A percentile compares a stretch with the other conserved stretches of the same genome.
Conservation (phyloP, 2,888 invertebrate genomes). For the Scaptomyza cyrtandrae region DNA sequence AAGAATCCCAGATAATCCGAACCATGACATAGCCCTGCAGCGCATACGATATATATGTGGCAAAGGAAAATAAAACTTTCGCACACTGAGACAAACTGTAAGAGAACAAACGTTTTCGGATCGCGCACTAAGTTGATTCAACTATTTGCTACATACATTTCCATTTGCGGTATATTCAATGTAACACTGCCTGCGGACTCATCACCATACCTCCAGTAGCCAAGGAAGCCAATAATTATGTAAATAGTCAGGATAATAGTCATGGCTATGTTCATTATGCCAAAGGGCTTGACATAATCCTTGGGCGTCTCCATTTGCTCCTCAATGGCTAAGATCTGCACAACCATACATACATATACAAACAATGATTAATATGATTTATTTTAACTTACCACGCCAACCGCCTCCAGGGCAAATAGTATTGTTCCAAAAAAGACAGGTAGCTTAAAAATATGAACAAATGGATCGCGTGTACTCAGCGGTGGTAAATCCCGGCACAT, state of each 20-base stretch:
- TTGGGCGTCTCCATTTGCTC: slow-evolving; percentile 97
- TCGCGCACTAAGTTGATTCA: not conserved
- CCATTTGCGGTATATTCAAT: slow-evolving; percentile 91
- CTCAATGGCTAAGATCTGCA: slow-evolving; percentile 96
- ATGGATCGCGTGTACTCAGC: slow-evolving; percentile 83
- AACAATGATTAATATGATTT: not conserved
- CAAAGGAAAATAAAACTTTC: slow-evolving; percentile 92
- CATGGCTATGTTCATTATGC: slow-evolving; percentile 96
- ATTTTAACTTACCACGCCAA: slow-evolving; percentile 89
- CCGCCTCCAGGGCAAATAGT: slow-evolving; percentile 95
- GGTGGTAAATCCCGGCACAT: slow-evolving; percentile 88
- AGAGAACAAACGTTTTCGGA: not conserved
- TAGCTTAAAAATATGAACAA: slow-evolving; percentile 86
- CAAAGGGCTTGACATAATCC: slow-evolving; percentile 94
- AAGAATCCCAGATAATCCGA: slow-evolving; percentile 93
- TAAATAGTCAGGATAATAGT: slow-evolving; percentile 93
- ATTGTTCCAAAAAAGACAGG: slow-evolving; percentile 97
- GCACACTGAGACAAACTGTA: slow-evolving; percentile 90
- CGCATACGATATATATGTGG: slow-evolving; percentile 97
- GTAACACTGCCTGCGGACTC: slow-evolving; percentile 92
- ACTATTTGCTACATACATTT: slow-evolving; percentile 85
- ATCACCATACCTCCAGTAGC: slow-evolving; percentile 94
- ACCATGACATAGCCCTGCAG: slow-evolving; percentile 99
- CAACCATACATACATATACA: not conserved
- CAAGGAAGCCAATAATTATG: slow-evolving; percentile 95